Evolutionary conservation across 2,113 vertebrate genomes (phyloP), one percentile per base, ranked within the genome.

Genomic region (Lepisosteus oculatus): DNA sequence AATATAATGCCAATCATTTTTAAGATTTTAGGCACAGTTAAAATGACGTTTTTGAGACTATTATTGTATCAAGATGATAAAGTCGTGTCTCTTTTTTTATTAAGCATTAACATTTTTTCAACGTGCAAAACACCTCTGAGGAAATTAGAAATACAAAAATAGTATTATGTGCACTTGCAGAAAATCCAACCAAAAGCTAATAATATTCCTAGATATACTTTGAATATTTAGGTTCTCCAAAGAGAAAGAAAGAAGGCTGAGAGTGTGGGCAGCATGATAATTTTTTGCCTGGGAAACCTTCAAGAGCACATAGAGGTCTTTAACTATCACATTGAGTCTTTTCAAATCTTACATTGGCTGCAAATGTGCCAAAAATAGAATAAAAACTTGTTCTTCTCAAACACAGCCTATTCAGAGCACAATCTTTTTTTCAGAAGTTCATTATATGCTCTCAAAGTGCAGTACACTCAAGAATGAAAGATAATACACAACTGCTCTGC

Each of bases 381-480:
- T 84, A 76, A 90, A 90, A 85, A 84, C 85, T 88, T 73, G 75
- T 90, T 90, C 85, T 86, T 75, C 80, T 70, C 82, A 73, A 77
- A 76, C 71, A 78, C 78, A 83, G 74, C 67, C 70, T 51, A 77
- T 78, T 79, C 69, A 80, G 72, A 55, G 71, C 65, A 61, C 41
- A 55, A 51, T 17, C 67, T 67, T 75, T 41, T 71, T 76, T 78
- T 73, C 66, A 74, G 72, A 83, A 80, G 79, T 72, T 75, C 77
- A 76, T 83, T 57, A 71, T 74, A 77, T 74, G 68, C 74, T 55
- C 76, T 77, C 79, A 74, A 74, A 83, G 82, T 82, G 70, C 64
- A 71, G 65, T 43, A 15, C 76, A 80, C 77, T 64, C 14, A 71
- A 83, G 83, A 77, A 83, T 86, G 81, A 87, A 88, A 86, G 65